phyloP scores from a whole-genome alignment of 2,888 invertebrate genomes.

The Beris chalybata region DNA sequence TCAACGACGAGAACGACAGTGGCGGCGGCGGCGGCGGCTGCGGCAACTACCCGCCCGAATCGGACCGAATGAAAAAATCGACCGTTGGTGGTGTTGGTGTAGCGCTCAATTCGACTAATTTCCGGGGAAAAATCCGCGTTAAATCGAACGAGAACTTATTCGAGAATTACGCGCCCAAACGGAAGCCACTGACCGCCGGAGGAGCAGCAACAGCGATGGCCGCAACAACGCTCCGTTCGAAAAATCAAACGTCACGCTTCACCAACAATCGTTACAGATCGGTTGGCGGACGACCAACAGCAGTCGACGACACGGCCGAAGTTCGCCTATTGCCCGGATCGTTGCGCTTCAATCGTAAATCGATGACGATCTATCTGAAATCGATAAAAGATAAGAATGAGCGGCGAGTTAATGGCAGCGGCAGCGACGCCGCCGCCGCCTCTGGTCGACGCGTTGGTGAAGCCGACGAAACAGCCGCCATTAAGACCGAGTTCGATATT shows the following conservation, averaged over 20 bases:
- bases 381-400: background rate
- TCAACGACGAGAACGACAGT: conserved; percentile 45
- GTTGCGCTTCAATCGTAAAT: conserved; percentile 39
- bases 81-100: conserved; percentile 35
- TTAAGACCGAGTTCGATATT: conserved; percentile 4
- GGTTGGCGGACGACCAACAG: background rate
- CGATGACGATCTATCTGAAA: conserved; percentile 38
- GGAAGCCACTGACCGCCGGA: background rate
- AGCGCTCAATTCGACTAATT: background rate
- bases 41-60: background rate
- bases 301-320: background rate
- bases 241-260: background rate
- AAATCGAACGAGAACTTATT: conserved; percentile 40
- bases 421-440: too few relatives aligned
- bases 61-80: background rate
- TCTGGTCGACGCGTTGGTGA: background rate
- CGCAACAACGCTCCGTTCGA: background rate
- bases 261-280: too few relatives aligned
- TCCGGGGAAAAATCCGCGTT: conserved; percentile 37
- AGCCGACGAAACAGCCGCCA: background rate
- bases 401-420: background rate
- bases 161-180: conserved; percentile 25
- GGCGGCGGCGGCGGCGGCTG: conserved; percentile 51
- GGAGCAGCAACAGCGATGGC: background rate
- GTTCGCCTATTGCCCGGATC: conserved; percentile 33